Base-by-base conservation (phyloP, 2,888 invertebrate genomes). In the Nomada ferruginata region DNA sequence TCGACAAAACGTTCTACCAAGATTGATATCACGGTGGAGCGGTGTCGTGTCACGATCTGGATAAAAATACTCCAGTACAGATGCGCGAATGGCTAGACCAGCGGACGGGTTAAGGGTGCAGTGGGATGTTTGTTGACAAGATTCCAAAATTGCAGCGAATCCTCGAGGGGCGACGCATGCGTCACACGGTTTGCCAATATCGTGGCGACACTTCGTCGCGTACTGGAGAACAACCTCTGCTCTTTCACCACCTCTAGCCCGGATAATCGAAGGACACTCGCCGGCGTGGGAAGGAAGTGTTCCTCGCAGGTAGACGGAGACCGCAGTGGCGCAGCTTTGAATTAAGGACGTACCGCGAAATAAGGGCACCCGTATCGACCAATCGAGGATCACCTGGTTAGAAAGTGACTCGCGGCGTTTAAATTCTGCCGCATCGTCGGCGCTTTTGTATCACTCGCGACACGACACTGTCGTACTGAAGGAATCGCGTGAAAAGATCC, bases 61-160 rank as follows among this genome's bases (percentile, higher is more conserved):
- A 29, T 13, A 57, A 44, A 61, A 53, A 36, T 13, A 57, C 20
- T 7, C 13, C 18, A n/a, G 66, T 26, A 29, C 26, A 26, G 29
- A 10, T 23, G 47, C 65, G 26, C 57, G 61, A 36, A 26, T 50
- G 13, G n/a, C 78, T 64, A 18, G 63, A 23, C 20, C 63, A 29
- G 53, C 63, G 71, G 52, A 69, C 69, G 72, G 75, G 76, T 71
- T 74, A 68, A 75, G 75, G 70, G 82, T 73, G 83, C 18, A 81
- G 79, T 53, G 84, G 64, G 68, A 68, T 76, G 82, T 91, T 89
- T 90, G 91, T 92, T 91, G 91, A 89, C 88, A 90, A 89, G 85
- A 89, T 90, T 91, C 91, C 91, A 90, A 91, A 92, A 90, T 90
- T 85, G 79, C 84, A 80, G 80, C 84, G 77, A 81, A 68, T 72